Conservation (phyloP, 2,113 vertebrate genomes). For the Erythrolamprus reginae region DNA sequence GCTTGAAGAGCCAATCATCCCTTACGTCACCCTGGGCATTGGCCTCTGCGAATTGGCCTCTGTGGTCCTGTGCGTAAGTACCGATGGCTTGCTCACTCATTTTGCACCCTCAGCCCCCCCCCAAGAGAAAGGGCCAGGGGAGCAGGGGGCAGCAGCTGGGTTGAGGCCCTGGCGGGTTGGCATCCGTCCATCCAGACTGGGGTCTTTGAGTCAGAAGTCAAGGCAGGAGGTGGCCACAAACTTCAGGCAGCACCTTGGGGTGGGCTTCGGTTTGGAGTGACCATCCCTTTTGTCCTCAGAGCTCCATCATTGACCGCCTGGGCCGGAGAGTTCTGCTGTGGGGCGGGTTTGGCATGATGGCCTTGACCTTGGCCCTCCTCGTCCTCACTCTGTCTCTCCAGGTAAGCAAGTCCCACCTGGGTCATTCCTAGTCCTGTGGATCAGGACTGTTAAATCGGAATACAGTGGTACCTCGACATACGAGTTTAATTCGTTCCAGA, state of each 20-base stretch:
- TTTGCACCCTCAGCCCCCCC: no score
- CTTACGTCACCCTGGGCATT: constrained; percentile 72
- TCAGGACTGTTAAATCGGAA: no score
- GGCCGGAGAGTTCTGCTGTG: constrained; percentile 72
- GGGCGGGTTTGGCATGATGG: constrained; percentile 75
- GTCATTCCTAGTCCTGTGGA: not conserved
- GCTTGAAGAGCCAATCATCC: constrained; percentile 64
- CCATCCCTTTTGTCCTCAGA: constrained; percentile 49
- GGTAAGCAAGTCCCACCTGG: constrained; percentile 48
- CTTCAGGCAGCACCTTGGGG: not conserved
- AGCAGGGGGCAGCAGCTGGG: not conserved
- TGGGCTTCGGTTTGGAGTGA: not conserved
- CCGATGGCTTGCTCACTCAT: not conserved
- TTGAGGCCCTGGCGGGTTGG: not conserved
- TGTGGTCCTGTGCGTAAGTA: constrained; percentile 72
- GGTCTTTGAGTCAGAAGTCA: not conserved
- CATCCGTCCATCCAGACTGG: no score
- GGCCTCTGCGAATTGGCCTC: constrained; percentile 70
- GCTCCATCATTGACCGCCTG: constrained; percentile 66
- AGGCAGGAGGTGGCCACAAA: not conserved
- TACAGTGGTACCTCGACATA: no score
- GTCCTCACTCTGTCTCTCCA: constrained; percentile 66
- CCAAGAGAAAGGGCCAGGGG: not conserved
- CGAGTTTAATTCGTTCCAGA: no score
- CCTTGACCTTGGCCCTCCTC: constrained; percentile 62